Conservation (phyloP, 2,797 vertebrate species). For the Phoeniculus purpureus region DNA sequence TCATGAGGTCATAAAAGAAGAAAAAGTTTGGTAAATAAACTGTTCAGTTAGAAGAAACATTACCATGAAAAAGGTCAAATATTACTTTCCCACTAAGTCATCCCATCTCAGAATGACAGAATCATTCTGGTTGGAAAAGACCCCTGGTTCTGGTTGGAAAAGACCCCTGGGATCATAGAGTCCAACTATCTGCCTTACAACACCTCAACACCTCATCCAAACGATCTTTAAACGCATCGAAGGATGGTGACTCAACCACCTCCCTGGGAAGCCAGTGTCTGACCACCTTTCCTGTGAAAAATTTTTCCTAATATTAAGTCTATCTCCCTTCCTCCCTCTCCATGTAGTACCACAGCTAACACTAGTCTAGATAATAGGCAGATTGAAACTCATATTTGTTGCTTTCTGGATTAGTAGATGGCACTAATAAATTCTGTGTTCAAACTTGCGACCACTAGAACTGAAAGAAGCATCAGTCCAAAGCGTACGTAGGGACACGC, state of each 20-base stretch:
- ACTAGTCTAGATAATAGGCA: background rate
- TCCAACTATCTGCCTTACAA: too few relatives aligned
- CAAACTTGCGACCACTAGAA: background rate
- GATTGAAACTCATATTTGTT: background rate
- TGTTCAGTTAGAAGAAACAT: background rate
- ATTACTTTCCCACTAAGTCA: background rate
- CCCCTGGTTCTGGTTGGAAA: too few relatives aligned
- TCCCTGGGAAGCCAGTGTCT: too few relatives aligned
- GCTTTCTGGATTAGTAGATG: background rate
- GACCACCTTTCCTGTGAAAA: too few relatives aligned
- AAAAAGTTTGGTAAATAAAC: background rate
- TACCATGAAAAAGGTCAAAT: background rate
- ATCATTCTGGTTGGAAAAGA: too few relatives aligned
- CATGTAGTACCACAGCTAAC: background rate
- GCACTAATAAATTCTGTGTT: background rate
- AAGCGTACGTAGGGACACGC: background rate
- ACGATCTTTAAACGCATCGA: too few relatives aligned
- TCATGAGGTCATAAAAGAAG: background rate
- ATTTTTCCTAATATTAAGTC: background rate
- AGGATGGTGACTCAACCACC: too few relatives aligned
- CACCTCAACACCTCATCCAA: too few relatives aligned
- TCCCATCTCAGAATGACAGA: too few relatives aligned
- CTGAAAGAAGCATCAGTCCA: background rate
- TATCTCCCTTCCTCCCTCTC: background rate
- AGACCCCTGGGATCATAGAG: too few relatives aligned